A percentile compares a stretch with the other conserved stretches of the same genome.
Evolutionary conservation across 2,888 invertebrate species (phyloP).

Genomic region (Liopterus haemorrhoidalis): DNA sequence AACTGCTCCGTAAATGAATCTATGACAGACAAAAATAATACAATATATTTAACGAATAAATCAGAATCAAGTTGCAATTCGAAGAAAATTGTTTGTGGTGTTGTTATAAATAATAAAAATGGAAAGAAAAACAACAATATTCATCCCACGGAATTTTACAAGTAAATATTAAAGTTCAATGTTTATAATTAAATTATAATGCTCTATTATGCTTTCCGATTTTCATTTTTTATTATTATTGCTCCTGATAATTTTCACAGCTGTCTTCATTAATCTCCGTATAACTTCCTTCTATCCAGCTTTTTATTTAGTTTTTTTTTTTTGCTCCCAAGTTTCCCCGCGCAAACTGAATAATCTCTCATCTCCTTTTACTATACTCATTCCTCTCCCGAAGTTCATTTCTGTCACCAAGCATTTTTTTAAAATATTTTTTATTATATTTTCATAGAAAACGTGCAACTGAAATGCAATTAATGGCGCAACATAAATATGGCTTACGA

Average conservation of each 20-base stretch:
- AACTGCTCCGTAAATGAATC: conserved; percentile 38
- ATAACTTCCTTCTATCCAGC: neutral
- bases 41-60: conserved; percentile 43
- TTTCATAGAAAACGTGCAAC: conserved; percentile 51
- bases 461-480: conserved; percentile 61
- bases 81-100: conserved; percentile 50
- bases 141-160: conserved; percentile 51
- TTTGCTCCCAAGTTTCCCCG: neutral
- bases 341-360: too few relatives aligned
- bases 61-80: conserved; percentile 41
- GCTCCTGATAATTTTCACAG: too few relatives aligned
- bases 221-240: conserved; percentile 32
- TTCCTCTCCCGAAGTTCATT: too few relatives aligned
- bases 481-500: conserved; percentile 61
- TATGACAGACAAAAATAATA: conserved; percentile 37
- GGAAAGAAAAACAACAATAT: conserved; percentile 50
- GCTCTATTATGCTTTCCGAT: neutral
- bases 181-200: neutral
- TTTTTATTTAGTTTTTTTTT: conserved; percentile 14
- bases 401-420: too few relatives aligned
- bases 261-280: conserved; percentile 2
- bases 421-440: too few relatives aligned
- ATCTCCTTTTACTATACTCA: too few relatives aligned
- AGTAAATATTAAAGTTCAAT: conserved; percentile 39
- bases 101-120: conserved; percentile 54